phyloP scores from a whole-genome alignment of 35 echinoderm and acorn worm species.

The Lytechinus variegatus region DNA sequence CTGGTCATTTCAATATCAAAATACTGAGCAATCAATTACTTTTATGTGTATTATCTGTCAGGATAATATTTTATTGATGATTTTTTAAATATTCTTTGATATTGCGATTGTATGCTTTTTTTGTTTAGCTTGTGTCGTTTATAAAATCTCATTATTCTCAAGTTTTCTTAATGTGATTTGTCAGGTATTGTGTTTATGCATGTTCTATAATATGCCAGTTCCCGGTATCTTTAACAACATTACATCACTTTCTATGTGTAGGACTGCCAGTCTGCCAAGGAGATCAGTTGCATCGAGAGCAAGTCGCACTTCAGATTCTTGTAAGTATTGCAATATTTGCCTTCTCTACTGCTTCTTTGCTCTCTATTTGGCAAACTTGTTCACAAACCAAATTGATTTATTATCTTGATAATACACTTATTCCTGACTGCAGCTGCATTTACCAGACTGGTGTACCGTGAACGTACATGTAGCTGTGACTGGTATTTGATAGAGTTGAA shows the following conservation, averaged over 20 bases:
- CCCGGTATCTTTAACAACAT: not conserved
- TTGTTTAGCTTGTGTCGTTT: not conserved
- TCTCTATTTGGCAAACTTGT: not conserved
- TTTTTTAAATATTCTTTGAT: not conserved
- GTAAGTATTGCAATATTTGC: not conserved
- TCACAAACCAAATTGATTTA: not conserved
- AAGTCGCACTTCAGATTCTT: not conserved
- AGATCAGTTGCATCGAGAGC: not conserved
- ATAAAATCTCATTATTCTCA: not conserved
- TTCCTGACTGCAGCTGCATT: too few species aligned
- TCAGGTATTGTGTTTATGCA: not conserved
- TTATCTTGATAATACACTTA: too few species aligned
- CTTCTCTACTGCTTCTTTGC: not conserved
- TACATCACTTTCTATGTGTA: slow-evolving; percentile 9
- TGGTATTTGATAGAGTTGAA: too few species aligned
- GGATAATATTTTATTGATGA: not conserved
- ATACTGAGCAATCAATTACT: not conserved
- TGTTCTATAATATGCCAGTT: not conserved
- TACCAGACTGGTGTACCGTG: too few species aligned
- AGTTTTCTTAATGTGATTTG: not conserved
- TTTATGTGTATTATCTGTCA: not conserved
- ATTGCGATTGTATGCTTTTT: not conserved
- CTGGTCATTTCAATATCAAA: not conserved
- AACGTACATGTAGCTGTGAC: too few species aligned
- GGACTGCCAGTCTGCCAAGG: slow-evolving; percentile 3